Base-by-base conservation (phyloP, 2,888 invertebrate species). In the Pyrochroa serraticornis region DNA sequence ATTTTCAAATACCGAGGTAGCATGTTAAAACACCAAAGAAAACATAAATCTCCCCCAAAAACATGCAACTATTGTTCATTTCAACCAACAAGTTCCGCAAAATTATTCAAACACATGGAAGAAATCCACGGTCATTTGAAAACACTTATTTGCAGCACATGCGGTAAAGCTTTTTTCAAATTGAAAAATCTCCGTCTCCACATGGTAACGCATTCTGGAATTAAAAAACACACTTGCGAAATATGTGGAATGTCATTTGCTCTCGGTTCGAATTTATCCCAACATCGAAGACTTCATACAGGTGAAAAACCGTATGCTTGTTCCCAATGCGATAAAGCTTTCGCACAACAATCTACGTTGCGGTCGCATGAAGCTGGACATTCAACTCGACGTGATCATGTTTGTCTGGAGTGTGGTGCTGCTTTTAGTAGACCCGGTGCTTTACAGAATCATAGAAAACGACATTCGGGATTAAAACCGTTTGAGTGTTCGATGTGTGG, bases 221-320 rank as follows among this genome's bases (percentile, higher is more conserved):
- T 62, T 8, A 69, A 69, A 50, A 58, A 61, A 2, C 66, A 69
- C 57, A 64, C 62, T 48, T 72, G 72, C 37, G 70, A 71, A 52
- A 49, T 69, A n/a, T 72, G 72, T 50, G 70, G 69, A 0, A 39
- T 61, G 12, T 64, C 64, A 6, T 71, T 71, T 52, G 64, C 66
- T 1, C 31, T 66, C 6, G 42, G 58, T 12, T 62, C 66, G 2
- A 70, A 70, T 44, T 55, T 71, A 33, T 45, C 45, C 0, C 59
- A 60, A 2, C 72, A 72, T 53, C 60, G 58, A 37, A 50, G 71
- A 9, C 14, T 71, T 2, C 72, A 72, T 42, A 69, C 68, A 5
- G 71, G 66, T 0, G 55, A 60, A 14, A 67, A 62, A 47, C 71
- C 71, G 0, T 71, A 67, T 51, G 64, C 51, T 7, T 72, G 72